Base-by-base conservation (phyloP, 92 coral and sea anemone genomes). In the Epizoanthus rinbou region DNA sequence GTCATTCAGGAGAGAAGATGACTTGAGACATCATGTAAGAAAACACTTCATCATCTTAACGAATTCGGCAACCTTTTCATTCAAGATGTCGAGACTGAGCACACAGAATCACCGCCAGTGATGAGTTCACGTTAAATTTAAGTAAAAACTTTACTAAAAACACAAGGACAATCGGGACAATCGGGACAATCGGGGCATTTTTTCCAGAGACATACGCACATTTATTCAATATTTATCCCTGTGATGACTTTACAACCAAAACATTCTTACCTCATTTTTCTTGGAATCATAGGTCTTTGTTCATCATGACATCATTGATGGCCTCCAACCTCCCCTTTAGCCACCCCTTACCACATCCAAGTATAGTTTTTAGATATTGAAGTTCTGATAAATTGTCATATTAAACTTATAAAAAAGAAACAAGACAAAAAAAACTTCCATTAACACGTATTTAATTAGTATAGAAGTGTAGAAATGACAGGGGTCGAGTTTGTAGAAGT, bases 401-500 rank as follows among this genome's bases (percentile, higher is more conserved):
- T n/a, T n/a, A n/a, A n/a, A n/a, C n/a, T n/a, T n/a, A n/a, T n/a
- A n/a, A n/a, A n/a, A n/a, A n/a, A n/a, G n/a, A n/a, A n/a, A n/a
- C n/a, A n/a, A n/a, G n/a, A n/a, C n/a, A n/a, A n/a, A n/a, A n/a
- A n/a, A n/a, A n/a, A n/a, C n/a, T n/a, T n/a, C n/a, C n/a, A n/a
- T n/a, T n/a, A n/a, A n/a, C n/a, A n/a, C n/a, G n/a, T n/a, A n/a
- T n/a, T n/a, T n/a, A n/a, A n/a, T n/a, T n/a, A n/a, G n/a, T n/a
- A n/a, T n/a, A n/a, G 47, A 6, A 19, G 85, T 81, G 80, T 68
- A 81, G 23, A 19, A 89, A 43, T 80, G 89, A 28, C 82, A 84
- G 23, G 90, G 92, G 86, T 89, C 90, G n/a, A 89, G 73, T 31
- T 73, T 60, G 43, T 89, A 86, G n/a, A 69, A 83, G 24, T 82